A percentile compares a stretch with the other conserved stretches of the same genome.
Conservation (phyloP, 2,888 invertebrate genomes). For the Drosophila borealis region DNA sequence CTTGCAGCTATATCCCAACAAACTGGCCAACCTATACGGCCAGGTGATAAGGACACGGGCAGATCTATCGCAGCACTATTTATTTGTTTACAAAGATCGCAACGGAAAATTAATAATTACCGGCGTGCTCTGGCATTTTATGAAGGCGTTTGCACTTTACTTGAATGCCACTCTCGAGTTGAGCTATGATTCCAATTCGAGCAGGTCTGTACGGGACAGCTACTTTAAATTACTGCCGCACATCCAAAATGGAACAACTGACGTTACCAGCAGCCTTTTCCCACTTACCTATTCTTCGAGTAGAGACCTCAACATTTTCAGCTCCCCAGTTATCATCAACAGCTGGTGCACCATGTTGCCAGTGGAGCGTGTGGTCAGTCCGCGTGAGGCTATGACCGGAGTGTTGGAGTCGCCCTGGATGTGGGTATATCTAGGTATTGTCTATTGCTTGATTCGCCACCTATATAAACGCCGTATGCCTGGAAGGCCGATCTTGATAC, state of each 20-base stretch:
- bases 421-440: slow-evolving; percentile 36
- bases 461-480: not conserved
- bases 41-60: slow-evolving; percentile 27
- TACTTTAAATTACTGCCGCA: slow-evolving; percentile 13
- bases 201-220: not conserved
- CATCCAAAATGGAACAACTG: slow-evolving; percentile 20
- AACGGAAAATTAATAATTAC: slow-evolving; percentile 19
- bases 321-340: slow-evolving; percentile 27
- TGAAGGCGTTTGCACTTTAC: slow-evolving; percentile 25
- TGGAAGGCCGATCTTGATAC: not conserved
- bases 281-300: not conserved
- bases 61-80: slow-evolving; percentile 39
- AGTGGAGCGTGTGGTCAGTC: slow-evolving; percentile 38
- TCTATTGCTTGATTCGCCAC: slow-evolving; percentile 14
- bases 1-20: slow-evolving; percentile 38
- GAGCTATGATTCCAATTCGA: not conserved
- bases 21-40: slow-evolving; percentile 45
- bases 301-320: not conserved
- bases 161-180: slow-evolving; percentile 41
- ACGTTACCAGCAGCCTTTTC: slow-evolving; percentile 32
- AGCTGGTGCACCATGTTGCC: slow-evolving; percentile 58
- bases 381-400: slow-evolving; percentile 29
- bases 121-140: slow-evolving; percentile 40
- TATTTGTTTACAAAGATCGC: slow-evolving; percentile 16
- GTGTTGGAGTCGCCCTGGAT: slow-evolving; percentile 37